Evolutionary conservation across 1,140 invertebrate genomes (phyloP), one percentile per base, ranked within the genome.

Genomic region (Cotesia typhae): DNA sequence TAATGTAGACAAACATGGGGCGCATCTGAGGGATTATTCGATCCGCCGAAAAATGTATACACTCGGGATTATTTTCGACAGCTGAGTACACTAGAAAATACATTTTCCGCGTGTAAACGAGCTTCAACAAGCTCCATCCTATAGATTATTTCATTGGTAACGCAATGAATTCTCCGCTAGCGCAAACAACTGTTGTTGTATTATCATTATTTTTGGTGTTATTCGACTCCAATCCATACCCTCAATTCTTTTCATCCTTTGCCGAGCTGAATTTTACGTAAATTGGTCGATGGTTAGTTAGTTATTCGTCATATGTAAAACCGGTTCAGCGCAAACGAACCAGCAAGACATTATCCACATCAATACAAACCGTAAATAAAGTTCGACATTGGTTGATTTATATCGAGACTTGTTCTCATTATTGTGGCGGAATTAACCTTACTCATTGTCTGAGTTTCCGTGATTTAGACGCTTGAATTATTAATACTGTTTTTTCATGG

Each of bases 191-290:
- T 7, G 53, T 17, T 55, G 5, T 7, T n/a, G 9, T 5, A 55
- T 14, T 12, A 55, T 14, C 17, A 14, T 17, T 55, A 55, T 17
- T 55, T 17, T 14, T 55, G 12, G 53, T 55, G 5, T 12, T 20
- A 59, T 59, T 28, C 57, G 57, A 4, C 6, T 55, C n/a, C 53
- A 5, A 28, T 28, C 3, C 1, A 28, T 28, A 2, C 74, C 74
- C 57, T 63, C 74, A 72, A 68, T 74, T 76, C 74, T 74, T 76
- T 75, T 78, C 76, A 76, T 75, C 76, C 75, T 69, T 69, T 67
- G 69, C 74, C 76, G 75, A 78, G 75, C 74, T 74, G 74, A 74
- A 78, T 75, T 78, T 73, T 75, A 76, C 74, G 70, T 74, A 76
- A 76, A 78, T 78, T 77, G 74, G 71, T 55, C 3, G 63, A 78